Base-by-base conservation (phyloP, 2,888 invertebrate genomes). In the Bembecia ichneumoniformis region DNA sequence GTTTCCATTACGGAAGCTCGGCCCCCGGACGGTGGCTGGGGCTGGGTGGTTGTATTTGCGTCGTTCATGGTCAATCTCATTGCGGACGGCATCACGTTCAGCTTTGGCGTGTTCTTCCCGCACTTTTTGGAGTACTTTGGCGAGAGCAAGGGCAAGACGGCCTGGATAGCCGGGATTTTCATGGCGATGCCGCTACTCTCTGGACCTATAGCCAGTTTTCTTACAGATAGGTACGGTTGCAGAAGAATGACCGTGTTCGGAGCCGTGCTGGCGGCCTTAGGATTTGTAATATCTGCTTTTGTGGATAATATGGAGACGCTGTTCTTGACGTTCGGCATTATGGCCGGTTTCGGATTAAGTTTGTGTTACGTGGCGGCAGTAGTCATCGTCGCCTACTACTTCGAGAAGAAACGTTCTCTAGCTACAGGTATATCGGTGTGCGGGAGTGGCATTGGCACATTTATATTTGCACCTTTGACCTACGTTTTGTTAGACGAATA, bases 81-180 rank as follows among this genome's bases (percentile, higher is more conserved):
- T 63, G 96, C 96, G 43, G 97, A 97, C 74, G 97, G 97, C 2
- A 92, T 96, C 58, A 96, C 96, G 0, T 96, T 96, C 82, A 95
- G 95, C 56, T 97, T 97, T 76, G 97, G 97, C 50, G 93, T 97
- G 3, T 92, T 97, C 64, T 96, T 91, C 77, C 92, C 94, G 2
- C 94, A 96, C 68, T 94, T 97, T 65, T 87, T 95, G 51, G 91
- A 93, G 60, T 93, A 95, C 73, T 97, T 96, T 79, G 92, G 92
- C 46, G 92, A 94, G 68, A 92, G 93, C 48, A 94, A 95, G 63
- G 93, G 95, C 50, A 94, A 94, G 68, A 96, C 97, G 0, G 95
- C 96, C 3, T 94, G 95, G 93, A 94, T 97, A 54, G 96, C 95
- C 3, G 94, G 96, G 49, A 87, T 97, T 48, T 96, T 97, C 73